Base-by-base conservation (phyloP, 1,140 invertebrate species). In the Brachionus angularis region DNA sequence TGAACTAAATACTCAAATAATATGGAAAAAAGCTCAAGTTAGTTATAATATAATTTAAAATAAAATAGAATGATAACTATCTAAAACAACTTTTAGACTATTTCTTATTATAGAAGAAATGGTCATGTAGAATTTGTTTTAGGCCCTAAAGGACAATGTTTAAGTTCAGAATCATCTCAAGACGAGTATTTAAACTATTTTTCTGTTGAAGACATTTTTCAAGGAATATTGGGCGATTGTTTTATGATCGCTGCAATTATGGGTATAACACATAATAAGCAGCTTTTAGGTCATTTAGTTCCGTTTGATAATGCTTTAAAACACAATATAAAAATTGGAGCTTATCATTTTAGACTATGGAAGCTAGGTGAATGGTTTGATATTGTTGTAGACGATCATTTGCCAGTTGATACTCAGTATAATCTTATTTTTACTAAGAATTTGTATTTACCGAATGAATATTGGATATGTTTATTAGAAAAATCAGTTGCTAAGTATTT, bases 331-430 rank as follows among this genome's bases (percentile, higher is more conserved):
- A 67, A 67, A 67, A 46, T 67, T 10, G 79, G 79, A 44, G 76
- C 76, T 46, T 85, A 74, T 78, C 87, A 86, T 75, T 89, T 89
- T 79, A 81, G 87, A 39, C 86, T 89, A 75, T 89, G 88, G 87
- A 85, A 87, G 74, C 89, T 88, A 78, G 88, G 88, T 3, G 86
- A 87, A 75, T 89, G 88, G 88, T 82, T 86, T 44, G 88, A 90
- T 75, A 83, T 90, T 1, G 78, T 89, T 1, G 84, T 90, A 1
- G 89, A 90, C 76, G 89, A 90, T 77, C 80, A 86, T 72, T 78
- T 90, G 29, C 89, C 89, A 5, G 87, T 87, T 2, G 62, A 67
- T 31, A 14, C 14, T 1, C 21, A 36, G 5, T 27, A 47, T 47
- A 47, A n/a, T 23, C 42, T 33, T 18, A 5, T 46, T 1, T 67